Evolutionary conservation across 2,113 vertebrate species (phyloP).

Genomic region (Cochlearius cochlearius): DNA sequence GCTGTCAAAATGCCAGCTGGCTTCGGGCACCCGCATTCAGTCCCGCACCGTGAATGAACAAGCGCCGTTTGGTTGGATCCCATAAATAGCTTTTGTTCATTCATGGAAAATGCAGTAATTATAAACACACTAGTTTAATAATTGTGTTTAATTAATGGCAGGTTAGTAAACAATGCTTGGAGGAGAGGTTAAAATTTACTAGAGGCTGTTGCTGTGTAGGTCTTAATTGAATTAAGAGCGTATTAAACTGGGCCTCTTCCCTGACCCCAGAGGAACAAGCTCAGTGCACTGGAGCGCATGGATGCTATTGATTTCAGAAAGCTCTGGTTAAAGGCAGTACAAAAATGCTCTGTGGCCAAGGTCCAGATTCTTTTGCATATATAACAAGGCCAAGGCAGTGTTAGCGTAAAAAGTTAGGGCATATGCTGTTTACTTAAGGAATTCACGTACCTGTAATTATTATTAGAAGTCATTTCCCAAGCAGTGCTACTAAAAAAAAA

Average conservation of each 20-base stretch:
- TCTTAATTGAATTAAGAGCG: constrained; percentile 50
- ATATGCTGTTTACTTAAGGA: background rate
- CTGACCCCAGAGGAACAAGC: background rate
- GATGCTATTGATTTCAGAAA: constrained; percentile 26
- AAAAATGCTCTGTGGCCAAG: background rate
- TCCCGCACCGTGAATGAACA: rapidly evolving
- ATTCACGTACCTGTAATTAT: background rate
- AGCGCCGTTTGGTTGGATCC: background rate
- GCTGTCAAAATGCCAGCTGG: constrained; percentile 28
- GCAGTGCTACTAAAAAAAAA: background rate
- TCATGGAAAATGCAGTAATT: constrained; percentile 39
- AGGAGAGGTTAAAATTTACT: constrained; percentile 46
- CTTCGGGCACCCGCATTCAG: rapidly evolving
- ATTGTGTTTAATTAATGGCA: constrained; percentile 4
- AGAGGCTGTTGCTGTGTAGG: background rate
- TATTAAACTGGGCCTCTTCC: background rate
- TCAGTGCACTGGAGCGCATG: background rate
- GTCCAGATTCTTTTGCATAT: background rate
- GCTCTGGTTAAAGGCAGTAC: background rate
- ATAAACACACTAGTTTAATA: constrained; percentile 11
- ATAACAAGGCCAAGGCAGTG: background rate
- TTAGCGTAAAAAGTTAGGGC: background rate
- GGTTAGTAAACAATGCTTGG: background rate
- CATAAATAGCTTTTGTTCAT: constrained; percentile 50
- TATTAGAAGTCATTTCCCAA: background rate